Percentiles rank a stretch among this genome's conserved stretches.
Conservation (phyloP, 2,113 vertebrate genomes). For the Gila orcuttii region DNA sequence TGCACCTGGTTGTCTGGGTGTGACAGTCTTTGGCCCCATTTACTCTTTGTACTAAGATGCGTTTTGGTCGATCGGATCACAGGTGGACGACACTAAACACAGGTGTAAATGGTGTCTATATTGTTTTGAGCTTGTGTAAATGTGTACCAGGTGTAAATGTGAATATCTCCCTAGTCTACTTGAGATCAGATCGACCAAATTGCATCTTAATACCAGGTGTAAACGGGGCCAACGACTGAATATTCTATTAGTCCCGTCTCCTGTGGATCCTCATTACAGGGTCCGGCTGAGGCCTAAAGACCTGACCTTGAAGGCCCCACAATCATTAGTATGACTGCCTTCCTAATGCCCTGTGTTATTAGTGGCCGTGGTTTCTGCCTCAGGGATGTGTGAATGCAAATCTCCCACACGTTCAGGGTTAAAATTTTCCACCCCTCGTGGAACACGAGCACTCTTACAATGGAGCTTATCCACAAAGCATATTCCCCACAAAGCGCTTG, state of each 20-base stretch:
- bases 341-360: slow-evolving; percentile 45
- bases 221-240: slow-evolving; percentile 44
- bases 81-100: too few species aligned
- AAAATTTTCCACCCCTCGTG: slow-evolving; percentile 23
- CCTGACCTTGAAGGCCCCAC: slow-evolving; percentile 58
- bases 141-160: too few species aligned
- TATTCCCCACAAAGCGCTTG: slow-evolving; percentile 44
- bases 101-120: too few species aligned
- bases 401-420: slow-evolving; percentile 25
- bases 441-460: slow-evolving; percentile 25
- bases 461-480: slow-evolving; percentile 40
- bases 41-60: too few species aligned
- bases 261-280: slow-evolving; percentile 59
- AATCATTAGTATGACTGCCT: slow-evolving; percentile 58
- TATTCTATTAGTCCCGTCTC: slow-evolving; percentile 17
- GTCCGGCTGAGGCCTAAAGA: slow-evolving; percentile 63
- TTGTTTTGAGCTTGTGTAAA: too few species aligned
- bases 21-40: slow-evolving; percentile 57
- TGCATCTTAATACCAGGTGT: too few species aligned
- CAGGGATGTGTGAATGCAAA: slow-evolving; percentile 9
- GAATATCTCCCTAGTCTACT: too few species aligned
- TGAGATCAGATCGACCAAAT: too few species aligned
- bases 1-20: slow-evolving; percentile 37
- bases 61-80: too few species aligned
- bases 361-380: slow-evolving; percentile 3